Evolutionary conservation across 2,797 vertebrate species (phyloP).

Genomic region (Enteromius paludinosus): DNA sequence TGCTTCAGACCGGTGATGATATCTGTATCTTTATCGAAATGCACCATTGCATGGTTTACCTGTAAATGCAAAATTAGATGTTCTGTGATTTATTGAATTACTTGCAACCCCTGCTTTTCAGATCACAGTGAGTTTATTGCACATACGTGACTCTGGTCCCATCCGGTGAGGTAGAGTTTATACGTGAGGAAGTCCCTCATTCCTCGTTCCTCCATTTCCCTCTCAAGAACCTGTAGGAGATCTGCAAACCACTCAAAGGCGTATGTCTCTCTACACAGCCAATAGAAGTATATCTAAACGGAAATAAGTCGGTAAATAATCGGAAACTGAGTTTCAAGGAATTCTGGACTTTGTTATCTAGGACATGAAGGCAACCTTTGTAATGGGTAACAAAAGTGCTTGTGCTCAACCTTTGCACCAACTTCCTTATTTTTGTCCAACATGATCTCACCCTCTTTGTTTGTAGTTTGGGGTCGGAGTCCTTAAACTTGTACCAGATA

Average conservation of each 20-base stretch:
- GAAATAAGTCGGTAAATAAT: constrained; percentile 54
- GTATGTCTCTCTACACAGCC: constrained; percentile 91
- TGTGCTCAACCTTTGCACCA: neutral
- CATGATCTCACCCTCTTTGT: constrained; percentile 83
- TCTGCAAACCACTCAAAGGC: constrained; percentile 95
- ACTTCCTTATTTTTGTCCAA: neutral
- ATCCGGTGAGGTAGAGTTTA: constrained; percentile 89
- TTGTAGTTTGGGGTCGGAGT: constrained; percentile 81
- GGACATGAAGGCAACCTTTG: neutral
- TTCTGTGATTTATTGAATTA: neutral
- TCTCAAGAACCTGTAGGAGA: constrained; percentile 87
- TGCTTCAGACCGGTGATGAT: constrained; percentile 90
- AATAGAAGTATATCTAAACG: constrained; percentile 93
- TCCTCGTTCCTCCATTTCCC: constrained; percentile 88
- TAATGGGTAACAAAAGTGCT: neutral
- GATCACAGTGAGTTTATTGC: neutral
- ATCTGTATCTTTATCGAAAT: constrained; percentile 82
- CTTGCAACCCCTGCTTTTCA: neutral
- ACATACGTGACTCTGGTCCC: constrained; percentile 85
- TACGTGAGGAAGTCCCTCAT: constrained; percentile 90
- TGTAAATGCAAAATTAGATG: constrained; percentile 60
- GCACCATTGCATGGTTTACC: constrained; percentile 80
- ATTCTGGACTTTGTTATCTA: neutral
- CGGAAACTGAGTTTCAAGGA: constrained; percentile 30
- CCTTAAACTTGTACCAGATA: constrained; percentile 93